Evolutionary conservation across 1,140 invertebrate genomes (phyloP).

Genomic region (Hetaerina americana): DNA sequence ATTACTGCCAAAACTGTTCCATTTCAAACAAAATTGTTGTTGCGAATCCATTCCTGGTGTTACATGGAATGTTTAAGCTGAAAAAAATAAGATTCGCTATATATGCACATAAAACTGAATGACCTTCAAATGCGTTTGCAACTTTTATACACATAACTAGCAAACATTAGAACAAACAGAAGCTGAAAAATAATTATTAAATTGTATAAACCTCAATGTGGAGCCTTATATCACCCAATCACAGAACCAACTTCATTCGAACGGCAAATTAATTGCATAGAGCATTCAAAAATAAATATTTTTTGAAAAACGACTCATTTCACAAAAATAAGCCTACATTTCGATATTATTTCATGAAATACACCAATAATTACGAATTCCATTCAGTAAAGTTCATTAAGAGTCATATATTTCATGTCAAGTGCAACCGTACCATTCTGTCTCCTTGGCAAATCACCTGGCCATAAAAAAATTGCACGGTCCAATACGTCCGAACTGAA

Average conservation of each 20-base stretch:
- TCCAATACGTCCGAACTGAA: background rate
- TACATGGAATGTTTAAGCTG: background rate
- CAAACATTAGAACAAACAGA: background rate
- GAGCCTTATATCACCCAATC: too few species aligned
- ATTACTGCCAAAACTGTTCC: conserved; percentile 82
- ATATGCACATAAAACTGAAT: background rate
- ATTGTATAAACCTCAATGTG: too few species aligned
- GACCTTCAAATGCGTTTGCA: background rate
- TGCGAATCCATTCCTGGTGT: conserved; percentile 54
- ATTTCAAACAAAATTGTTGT: conserved; percentile 82
- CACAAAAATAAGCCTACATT: too few species aligned
- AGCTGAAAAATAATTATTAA: background rate
- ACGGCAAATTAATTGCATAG: too few species aligned
- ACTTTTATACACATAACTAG: background rate
- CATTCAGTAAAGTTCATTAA: background rate
- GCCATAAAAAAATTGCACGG: background rate
- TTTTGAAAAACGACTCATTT: too few species aligned
- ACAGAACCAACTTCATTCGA: too few species aligned
- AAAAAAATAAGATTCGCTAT: background rate
- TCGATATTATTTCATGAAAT: too few species aligned
- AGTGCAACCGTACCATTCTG: background rate
- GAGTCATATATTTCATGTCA: background rate
- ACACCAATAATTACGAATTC: too few species aligned
- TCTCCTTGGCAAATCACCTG: background rate
- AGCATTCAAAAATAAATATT: too few species aligned